Evolutionary conservation across 2,113 vertebrate genomes (phyloP), one percentile per base, ranked within the genome.

Genomic region (Dromiciops gliroides): DNA sequence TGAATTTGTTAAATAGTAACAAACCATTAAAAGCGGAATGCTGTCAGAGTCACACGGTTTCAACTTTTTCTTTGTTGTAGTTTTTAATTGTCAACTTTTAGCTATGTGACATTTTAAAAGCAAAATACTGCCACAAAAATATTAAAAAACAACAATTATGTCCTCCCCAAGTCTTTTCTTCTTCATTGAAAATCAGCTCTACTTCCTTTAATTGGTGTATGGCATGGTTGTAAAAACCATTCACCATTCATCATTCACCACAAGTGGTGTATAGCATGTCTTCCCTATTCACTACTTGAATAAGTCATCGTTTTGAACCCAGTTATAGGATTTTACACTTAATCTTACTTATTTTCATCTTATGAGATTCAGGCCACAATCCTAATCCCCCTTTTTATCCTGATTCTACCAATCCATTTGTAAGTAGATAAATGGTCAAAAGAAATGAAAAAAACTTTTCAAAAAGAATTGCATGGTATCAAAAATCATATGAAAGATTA

Each of bases 1-100:
- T 98, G 98, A 97, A 98, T 99, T 99, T 99, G 98, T 98, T 99
- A 98, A 98, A 98, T 99, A 99, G 98, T 99, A 99, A 99, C 98
- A 99, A 99, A 99, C 99, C 98, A 98, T 98, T 98, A 98, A 98
- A 98, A 98, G 97, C 98, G 98, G 98, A 98, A 98, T 98, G 97
- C 98, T 97, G 97, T 98, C 97, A 98, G 97, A 98, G 99, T 99
- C 98, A 99, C 97, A 98, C 97, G 98, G 98, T 98, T 99, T 98
- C 97, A 95, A 98, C 94, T 97, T 98, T 98, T 97, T 97, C 97
- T 98, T 98, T 97, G 97, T 97, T 98, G 97, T 98, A 98, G 97
- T 97, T 97, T 98, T 99, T 98, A 98, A 98, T 97, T 98, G 98
- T 99, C 97, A 98, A 98, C 97, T 98, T 98, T 98, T 97, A 98